Base-by-base conservation (phyloP, 2,888 invertebrate genomes). In the Perdita meconis region DNA sequence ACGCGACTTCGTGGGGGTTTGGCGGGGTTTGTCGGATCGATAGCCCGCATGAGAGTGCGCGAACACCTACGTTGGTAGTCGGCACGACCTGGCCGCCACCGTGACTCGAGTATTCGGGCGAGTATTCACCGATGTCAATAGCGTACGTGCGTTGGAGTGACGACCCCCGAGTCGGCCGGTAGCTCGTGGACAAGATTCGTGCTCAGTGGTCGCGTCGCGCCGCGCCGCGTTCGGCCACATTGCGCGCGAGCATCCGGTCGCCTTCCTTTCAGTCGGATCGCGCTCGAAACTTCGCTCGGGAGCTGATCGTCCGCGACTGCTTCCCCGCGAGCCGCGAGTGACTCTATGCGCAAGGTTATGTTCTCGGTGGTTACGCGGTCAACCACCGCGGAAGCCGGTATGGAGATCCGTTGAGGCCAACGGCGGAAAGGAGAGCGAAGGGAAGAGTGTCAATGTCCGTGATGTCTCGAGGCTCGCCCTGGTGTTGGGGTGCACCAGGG, bases 1-100 rank as follows among this genome's bases (percentile, higher is more conserved):
- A 70, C 82, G 68, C 68, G 75, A 57, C 68, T 67, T 53, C 80
- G 83, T 74, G 77, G 79, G 73, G 82, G 80, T 80, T 80, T 83
- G 78, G 84, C 80, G 80, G 76, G 77, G 81, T 80, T 81, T 78
- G 81, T 60, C 79, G 88, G 89, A 89, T 89, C 89, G 89, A 89
- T 89, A 84, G 68, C 78, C 67, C 72, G 84, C 75, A 72, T 60
- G 83, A 68, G 79, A 75, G 78, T 84, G 83, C 83, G 83, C 83
- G 81, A 79, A 77, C 67, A 87, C 77, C 80, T 77, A 65, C 72
- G 77, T 56, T 72, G 71, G 76, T 74, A 76, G 61, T 81, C 69
- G 78, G 74, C 64, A 59, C 73, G 68, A 72, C 71, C 66, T 68
- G 34, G 71, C 51, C 78, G 80, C 53, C 70, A 68, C 68, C 64